phyloP scores from a whole-genome alignment of 2,888 invertebrate species.

The Nycteola revayana region DNA sequence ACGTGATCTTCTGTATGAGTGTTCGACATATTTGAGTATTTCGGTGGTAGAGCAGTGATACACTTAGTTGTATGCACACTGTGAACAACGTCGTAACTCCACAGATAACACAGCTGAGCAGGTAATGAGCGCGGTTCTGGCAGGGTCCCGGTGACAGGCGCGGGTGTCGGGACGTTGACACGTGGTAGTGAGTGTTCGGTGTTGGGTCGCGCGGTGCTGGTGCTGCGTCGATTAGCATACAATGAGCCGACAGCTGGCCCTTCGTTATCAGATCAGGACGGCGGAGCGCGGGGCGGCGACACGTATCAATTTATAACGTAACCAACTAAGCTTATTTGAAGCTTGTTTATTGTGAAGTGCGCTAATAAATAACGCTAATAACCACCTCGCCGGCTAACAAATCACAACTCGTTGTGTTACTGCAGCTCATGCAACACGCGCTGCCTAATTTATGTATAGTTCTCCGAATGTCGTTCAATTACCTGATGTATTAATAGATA shows the following conservation, averaged over 20 bases:
- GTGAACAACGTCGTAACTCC: background rate
- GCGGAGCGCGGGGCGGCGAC: slow-evolving; percentile 5
- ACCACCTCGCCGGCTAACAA: slow-evolving; percentile 7
- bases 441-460: background rate
- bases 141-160: no score
- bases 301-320: slow-evolving; percentile 17
- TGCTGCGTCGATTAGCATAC: slow-evolving; percentile 51
- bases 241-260: slow-evolving; percentile 51
- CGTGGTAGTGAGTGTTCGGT: slow-evolving; percentile 26
- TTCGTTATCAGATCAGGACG: slow-evolving; percentile 27
- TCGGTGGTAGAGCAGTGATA: no score
- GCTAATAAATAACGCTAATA: slow-evolving; percentile 20
- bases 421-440: background rate
- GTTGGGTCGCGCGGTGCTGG: slow-evolving; percentile 16
- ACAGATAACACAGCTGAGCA: slow-evolving; percentile 13
- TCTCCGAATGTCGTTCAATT: no score
- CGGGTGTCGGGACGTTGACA: slow-evolving; percentile 6
- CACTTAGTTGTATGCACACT: no score
- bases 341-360: slow-evolving; percentile 16
- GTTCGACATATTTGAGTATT: no score
- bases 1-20: background rate
- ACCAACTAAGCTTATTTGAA: slow-evolving; percentile 8
- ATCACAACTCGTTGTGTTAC: slow-evolving; percentile 11
- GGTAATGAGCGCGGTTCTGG: background rate
- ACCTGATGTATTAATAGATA: no score